These are phyloP conservation scores for Eutolmus rufibarbis DNA, from an alignment of 2,888 invertebrate genomes.

Conservation along the genomic window DNA sequence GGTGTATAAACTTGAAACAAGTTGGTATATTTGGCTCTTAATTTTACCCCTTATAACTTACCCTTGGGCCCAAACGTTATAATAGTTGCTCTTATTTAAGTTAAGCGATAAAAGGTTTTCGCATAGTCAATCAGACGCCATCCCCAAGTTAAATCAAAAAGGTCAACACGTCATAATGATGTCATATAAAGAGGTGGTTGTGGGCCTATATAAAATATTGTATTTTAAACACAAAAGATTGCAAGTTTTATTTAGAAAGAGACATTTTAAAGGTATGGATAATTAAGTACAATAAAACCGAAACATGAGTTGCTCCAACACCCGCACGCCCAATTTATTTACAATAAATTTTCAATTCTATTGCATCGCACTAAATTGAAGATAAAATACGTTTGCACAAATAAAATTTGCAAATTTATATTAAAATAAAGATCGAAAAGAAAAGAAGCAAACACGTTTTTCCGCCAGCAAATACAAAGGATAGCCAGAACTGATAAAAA, in stretches of 20 bases:
- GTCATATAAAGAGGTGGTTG: too few species aligned
- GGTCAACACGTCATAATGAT: too few species aligned
- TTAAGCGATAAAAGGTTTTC: too few species aligned
- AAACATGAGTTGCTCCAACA: not conserved
- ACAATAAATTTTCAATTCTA: conserved; percentile 9
- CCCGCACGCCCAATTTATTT: not conserved
- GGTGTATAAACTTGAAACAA: too few species aligned
- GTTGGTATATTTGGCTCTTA: too few species aligned
- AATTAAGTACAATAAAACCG: not conserved
- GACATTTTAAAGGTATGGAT: not conserved
- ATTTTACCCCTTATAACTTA: too few species aligned
- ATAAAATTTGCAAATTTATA: conserved; percentile 36
- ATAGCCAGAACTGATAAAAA: conserved; percentile 5
- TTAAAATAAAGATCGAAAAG: conserved; percentile 6
- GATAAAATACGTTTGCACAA: not conserved
- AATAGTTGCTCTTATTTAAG: too few species aligned
- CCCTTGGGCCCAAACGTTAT: too few species aligned
- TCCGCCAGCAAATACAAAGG: not conserved
- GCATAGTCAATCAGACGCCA: too few species aligned
- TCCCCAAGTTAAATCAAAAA: too few species aligned
- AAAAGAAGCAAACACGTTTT: not conserved
- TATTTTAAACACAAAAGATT: too few species aligned
- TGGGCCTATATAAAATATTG: too few species aligned
- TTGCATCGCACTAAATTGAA: not conserved
- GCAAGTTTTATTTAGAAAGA: not conserved